Percentiles rank a stretch among this genome's conserved stretches.
phyloP scores from a whole-genome alignment of 2,113 vertebrate genomes.

The Glaucomys volans region DNA sequence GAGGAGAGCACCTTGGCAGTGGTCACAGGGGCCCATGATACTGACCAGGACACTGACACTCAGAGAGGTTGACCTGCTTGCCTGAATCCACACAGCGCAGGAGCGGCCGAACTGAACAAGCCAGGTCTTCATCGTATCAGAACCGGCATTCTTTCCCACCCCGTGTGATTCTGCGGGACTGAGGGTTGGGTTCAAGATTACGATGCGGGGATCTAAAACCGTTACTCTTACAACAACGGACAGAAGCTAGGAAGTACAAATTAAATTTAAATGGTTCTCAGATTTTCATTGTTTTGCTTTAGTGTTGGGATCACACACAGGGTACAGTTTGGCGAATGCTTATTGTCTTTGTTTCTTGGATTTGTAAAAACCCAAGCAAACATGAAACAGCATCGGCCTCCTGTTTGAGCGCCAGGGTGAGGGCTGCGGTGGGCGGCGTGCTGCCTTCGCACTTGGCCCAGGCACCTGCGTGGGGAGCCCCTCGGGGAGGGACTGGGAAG shows the following conservation, averaged over 20 bases:
- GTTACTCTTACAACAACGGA: background rate
- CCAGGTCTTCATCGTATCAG: background rate
- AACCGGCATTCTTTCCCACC: background rate
- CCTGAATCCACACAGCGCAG: background rate
- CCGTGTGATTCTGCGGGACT: background rate
- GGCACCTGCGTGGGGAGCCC: background rate
- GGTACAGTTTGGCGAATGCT: background rate
- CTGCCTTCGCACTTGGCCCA: no score
- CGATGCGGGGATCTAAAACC: background rate
- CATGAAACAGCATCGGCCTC: background rate
- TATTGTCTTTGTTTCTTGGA: background rate
- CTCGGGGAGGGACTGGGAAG: background rate
- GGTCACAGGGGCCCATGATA: background rate
- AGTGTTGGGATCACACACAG: background rate
- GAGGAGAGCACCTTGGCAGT: background rate
- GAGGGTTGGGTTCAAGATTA: background rate
- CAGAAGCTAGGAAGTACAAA: background rate
- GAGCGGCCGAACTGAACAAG: background rate
- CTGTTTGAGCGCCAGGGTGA: background rate
- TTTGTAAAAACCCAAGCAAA: conserved; percentile 11
- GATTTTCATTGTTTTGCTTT: background rate
- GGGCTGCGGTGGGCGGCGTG: background rate
- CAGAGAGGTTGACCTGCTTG: background rate
- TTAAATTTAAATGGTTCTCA: background rate
- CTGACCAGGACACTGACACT: background rate